These are phyloP conservation scores for Lacerta agilis DNA, from an alignment of 2,797 vertebrate species.

Conservation along the genomic window DNA sequence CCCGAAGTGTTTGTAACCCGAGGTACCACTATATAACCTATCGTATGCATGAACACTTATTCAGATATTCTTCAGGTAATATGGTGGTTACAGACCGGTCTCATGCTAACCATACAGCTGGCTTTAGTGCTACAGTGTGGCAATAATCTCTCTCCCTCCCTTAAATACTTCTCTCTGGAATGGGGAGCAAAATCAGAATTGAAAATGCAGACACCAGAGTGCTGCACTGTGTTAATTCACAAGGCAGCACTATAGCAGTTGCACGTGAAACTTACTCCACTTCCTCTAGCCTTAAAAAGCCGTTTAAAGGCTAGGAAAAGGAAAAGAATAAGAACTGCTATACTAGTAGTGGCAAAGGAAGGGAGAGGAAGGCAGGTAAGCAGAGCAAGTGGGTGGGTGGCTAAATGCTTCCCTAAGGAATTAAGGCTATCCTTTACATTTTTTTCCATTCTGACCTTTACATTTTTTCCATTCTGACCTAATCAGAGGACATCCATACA, in stretches of 20 bases:
- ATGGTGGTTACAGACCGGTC: neutral
- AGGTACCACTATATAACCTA: too few relatives aligned
- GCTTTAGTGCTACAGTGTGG: neutral
- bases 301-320: neutral
- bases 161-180: neutral
- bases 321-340: neutral
- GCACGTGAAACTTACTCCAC: neutral
- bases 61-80: too few relatives aligned
- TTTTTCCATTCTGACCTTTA: neutral
- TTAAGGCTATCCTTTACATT: too few relatives aligned
- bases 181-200: neutral
- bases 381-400: rapidly evolving
- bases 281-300: neutral
- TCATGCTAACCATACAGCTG: neutral
- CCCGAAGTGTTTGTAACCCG: too few relatives aligned
- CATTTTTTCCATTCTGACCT: neutral
- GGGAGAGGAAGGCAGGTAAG: neutral
- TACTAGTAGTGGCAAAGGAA: neutral
- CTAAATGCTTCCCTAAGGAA: neutral
- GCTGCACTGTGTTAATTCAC: neutral
- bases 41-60: too few relatives aligned
- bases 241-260: neutral
- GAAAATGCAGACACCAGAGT: rapidly evolving
- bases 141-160: too few relatives aligned
- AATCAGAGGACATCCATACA: neutral